Conservation (phyloP, 1,140 invertebrate species). For the Drosophila miranda region DNA sequence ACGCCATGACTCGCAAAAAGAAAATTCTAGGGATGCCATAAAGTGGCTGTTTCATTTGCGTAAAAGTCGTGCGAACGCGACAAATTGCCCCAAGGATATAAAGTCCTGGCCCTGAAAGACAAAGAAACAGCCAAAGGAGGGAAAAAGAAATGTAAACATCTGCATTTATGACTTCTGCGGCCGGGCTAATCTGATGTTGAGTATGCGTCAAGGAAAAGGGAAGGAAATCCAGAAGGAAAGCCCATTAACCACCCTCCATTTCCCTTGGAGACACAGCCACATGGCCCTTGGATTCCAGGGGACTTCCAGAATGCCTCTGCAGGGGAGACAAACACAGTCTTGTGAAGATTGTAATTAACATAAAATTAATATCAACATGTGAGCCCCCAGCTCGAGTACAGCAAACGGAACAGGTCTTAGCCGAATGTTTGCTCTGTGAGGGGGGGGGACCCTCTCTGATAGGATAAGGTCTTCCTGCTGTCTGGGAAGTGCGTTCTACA, state of each 20-base stretch:
- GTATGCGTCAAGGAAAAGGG: slow-evolving; percentile 53
- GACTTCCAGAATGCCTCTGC: slow-evolving; percentile 16
- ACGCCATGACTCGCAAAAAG: slow-evolving; percentile 53
- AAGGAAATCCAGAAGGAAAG: slow-evolving; percentile 17
- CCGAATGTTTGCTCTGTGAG: slow-evolving; percentile 16
- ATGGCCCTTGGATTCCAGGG: slow-evolving; percentile 17
- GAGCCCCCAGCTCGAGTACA: not conserved
- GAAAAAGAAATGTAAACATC: slow-evolving; percentile 73
- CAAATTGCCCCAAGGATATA: slow-evolving; percentile 64
- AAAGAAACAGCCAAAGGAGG: slow-evolving; percentile 61
- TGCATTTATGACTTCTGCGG: slow-evolving; percentile 80
- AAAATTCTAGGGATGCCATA: slow-evolving; percentile 46
- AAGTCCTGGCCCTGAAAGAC: slow-evolving; percentile 42
- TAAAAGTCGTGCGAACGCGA: slow-evolving; percentile 73
- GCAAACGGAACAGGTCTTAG: slow-evolving; percentile 24
- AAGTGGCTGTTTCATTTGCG: slow-evolving; percentile 76
- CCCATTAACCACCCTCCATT: slow-evolving; percentile 32
- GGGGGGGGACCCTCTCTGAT: not conserved
- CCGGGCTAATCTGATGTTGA: slow-evolving; percentile 74
- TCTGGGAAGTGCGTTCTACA: no score
- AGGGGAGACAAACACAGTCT: slow-evolving; percentile 18
- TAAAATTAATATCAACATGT: slow-evolving; percentile 74
- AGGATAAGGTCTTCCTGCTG: no score
- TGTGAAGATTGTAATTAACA: slow-evolving; percentile 76
- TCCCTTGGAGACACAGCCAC: slow-evolving; percentile 5